phyloP scores from a whole-genome alignment of 2,888 invertebrate genomes.

The Clistopyga incitator region DNA sequence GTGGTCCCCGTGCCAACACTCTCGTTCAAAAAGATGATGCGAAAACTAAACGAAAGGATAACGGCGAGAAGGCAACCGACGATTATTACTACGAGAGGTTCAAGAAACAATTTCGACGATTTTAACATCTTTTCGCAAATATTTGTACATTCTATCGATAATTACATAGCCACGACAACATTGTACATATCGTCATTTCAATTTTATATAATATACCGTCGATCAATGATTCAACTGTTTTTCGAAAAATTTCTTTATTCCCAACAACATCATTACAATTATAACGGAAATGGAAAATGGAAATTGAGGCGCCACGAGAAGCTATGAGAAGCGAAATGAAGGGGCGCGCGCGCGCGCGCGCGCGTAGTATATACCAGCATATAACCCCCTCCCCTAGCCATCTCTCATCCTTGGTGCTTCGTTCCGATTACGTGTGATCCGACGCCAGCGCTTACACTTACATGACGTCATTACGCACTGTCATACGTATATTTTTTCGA shows the following conservation, averaged over 20 bases:
- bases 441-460: constrained; percentile 25
- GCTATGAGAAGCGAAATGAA: no score
- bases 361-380: no score
- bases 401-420: no score
- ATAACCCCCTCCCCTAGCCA: no score
- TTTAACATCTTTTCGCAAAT: constrained; percentile 84
- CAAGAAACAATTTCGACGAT: constrained; percentile 97
- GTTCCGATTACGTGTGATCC: constrained; percentile 13
- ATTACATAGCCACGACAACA: no score
- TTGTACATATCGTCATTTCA: background rate
- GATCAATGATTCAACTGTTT: no score
- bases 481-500: background rate
- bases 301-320: no score
- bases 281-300: no score
- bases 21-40: constrained; percentile 83
- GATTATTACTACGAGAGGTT: constrained; percentile 99
- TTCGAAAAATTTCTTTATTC: no score
- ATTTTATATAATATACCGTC: background rate
- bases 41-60: constrained; percentile 88
- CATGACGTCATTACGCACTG: constrained; percentile 33
- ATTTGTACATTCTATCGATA: background rate
- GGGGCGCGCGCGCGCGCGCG: no score
- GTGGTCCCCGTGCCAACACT: constrained; percentile 85
- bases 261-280: no score
- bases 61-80: constrained; percentile 96